Percentiles rank a stretch among this genome's conserved stretches.
These are phyloP conservation scores for Tiphia femorata DNA, from an alignment of 2,888 invertebrate species.

Conservation along the genomic window DNA sequence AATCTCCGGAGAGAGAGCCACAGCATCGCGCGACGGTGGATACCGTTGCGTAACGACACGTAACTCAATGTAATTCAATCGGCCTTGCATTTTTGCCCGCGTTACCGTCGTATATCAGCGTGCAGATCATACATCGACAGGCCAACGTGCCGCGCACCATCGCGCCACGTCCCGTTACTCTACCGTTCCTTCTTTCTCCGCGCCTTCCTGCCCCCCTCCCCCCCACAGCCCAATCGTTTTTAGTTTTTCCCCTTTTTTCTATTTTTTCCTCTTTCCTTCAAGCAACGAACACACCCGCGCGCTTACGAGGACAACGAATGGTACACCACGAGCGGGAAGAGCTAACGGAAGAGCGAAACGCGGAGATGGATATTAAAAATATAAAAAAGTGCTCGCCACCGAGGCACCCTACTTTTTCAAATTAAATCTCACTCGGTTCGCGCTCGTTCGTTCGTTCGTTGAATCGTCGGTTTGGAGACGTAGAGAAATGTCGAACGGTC, in stretches of 20 bases:
- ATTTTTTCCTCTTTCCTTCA: constrained; percentile 14
- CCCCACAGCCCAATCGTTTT: not conserved
- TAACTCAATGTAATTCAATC: constrained; percentile 64
- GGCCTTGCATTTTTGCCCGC: constrained; percentile 50
- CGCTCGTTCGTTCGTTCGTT: too few relatives aligned
- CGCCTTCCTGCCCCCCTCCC: not conserved
- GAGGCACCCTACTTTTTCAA: constrained; percentile 43
- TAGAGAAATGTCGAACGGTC: too few relatives aligned
- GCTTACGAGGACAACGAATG: not conserved
- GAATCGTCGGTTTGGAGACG: too few relatives aligned
- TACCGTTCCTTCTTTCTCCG: constrained; percentile 12
- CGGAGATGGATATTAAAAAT: constrained; percentile 45
- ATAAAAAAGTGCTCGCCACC: constrained; percentile 42
- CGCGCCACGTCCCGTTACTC: constrained; percentile 11
- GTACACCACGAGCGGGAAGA: not conserved
- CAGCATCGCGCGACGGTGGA: constrained; percentile 31
- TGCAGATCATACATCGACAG: constrained; percentile 47
- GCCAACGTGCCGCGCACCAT: not conserved
- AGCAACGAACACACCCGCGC: not conserved
- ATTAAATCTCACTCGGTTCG: constrained; percentile 32
- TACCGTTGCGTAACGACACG: constrained; percentile 52
- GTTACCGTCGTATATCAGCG: constrained; percentile 45
- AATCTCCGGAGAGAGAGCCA: constrained; percentile 40
- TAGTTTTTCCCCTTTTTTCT: constrained; percentile 1
- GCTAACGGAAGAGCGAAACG: constrained; percentile 44